Base-by-base conservation (phyloP, 2,797 vertebrate species). In the Phylloscopus collybita region DNA sequence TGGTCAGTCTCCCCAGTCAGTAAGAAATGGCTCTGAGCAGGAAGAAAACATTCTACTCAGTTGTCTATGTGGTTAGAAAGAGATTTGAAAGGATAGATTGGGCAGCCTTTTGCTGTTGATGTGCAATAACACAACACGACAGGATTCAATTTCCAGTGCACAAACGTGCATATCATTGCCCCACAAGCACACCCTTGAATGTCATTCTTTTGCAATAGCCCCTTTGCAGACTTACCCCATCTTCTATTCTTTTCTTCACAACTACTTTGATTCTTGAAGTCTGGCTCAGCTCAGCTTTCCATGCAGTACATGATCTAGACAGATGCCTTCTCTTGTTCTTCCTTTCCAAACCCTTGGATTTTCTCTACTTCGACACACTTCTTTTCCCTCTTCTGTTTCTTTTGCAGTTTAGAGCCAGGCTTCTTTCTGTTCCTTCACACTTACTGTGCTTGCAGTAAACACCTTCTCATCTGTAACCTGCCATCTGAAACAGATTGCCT, bases 391-490 rank as follows among this genome's bases (percentile, higher is more conserved):
- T 80, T 90, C 84, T 61, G 34, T 73, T 87, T 92, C 69, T 78
- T 67, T 51, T 83, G 30, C 72, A 69, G 54, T 72, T 71, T 72
- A 79, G 22, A 87, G 72, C 22, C 69, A 92, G 59, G 69, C 23
- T 88, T 89, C 75, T 87, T 92, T 73, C 75, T 66, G 71, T 74
- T 91, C 75, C 61, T 92, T 93, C 62, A 81, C 79, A 69, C 67
- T 93, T 67, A 76, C 85, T 72, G 74, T 21, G 29, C 72, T 65
- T 78, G 83, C 80, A 88, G 62, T 91, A 96, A 96, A 91, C 86
- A 94, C 80, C 90, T 95, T 95, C 93, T 95, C 81, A 96, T 96
- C 94, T 94, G 56, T 96, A 97, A 92, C 85, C 83, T 95, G 93
- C 76, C 91, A 86, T 86, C 84, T 96, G 92, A 96, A 95, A 96